Evolutionary conservation across 2,888 invertebrate genomes (phyloP).

Genomic region (Merodon equestris): DNA sequence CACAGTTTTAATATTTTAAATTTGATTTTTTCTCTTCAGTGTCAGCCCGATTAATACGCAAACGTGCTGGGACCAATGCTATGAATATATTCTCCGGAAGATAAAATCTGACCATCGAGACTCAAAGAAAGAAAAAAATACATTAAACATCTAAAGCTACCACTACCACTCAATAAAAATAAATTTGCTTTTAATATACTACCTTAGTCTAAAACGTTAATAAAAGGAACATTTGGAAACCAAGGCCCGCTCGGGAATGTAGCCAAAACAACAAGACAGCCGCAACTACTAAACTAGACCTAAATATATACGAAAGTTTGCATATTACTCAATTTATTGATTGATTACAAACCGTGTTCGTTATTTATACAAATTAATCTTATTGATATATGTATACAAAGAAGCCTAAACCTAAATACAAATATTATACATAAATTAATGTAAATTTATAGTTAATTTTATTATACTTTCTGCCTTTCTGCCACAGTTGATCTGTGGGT

Average conservation of each 20-base stretch:
- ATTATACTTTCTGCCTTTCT: constrained; percentile 20
- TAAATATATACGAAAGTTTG: constrained; percentile 38
- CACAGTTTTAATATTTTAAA: too few relatives aligned
- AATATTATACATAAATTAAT: constrained; percentile 11
- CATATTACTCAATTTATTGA: constrained; percentile 53
- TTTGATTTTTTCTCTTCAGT: constrained; percentile 80
- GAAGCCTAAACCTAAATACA: constrained; percentile 34
- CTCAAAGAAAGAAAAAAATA: constrained; percentile 2
- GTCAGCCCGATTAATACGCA: constrained; percentile 85
- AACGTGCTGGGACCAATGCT: constrained; percentile 85
- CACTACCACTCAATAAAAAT: constrained; percentile 62
- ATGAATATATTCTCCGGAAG: constrained; percentile 88
- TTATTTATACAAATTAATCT: constrained; percentile 38
- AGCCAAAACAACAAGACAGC: constrained; percentile 29
- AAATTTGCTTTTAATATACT: constrained; percentile 53
- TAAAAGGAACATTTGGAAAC: neutral
- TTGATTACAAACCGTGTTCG: constrained; percentile 62
- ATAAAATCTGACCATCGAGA: constrained; percentile 79
- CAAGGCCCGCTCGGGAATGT: constrained; percentile 16
- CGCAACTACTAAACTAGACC: constrained; percentile 32
- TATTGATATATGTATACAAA: constrained; percentile 22
- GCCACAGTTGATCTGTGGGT: too few relatives aligned
- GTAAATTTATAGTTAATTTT: constrained; percentile 49
- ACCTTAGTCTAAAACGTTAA: constrained; percentile 49
- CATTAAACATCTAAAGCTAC: constrained; percentile 43